A percentile compares a stretch with the other conserved stretches of the same genome.
Evolutionary conservation across 2,888 invertebrate genomes (phyloP).

Genomic region (Serripes groenlandicus): DNA sequence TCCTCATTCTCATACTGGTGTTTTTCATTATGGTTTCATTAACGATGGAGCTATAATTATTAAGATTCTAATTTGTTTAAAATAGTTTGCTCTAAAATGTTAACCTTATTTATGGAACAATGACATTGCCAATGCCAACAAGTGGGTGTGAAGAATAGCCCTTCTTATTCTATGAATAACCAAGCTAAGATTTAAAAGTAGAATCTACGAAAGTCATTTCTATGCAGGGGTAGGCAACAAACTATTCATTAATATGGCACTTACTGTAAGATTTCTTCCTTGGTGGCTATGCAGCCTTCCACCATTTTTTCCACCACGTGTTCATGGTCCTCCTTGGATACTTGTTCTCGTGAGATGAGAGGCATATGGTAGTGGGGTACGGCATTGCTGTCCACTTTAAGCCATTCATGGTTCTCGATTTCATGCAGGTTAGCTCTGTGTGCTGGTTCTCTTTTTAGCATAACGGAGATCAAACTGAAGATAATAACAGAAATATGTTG

Average conservation of each 20-base stretch:
- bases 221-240: no score
- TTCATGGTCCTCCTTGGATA: slow-evolving; percentile 96
- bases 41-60: no score
- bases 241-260: slow-evolving; percentile 18
- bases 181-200: no score
- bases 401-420: slow-evolving; percentile 95
- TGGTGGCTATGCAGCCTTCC: slow-evolving; percentile 96
- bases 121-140: no score
- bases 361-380: slow-evolving; percentile 87
- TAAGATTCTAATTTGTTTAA: no score
- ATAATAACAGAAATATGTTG: not conserved
- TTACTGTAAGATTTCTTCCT: slow-evolving; percentile 96
- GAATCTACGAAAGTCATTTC: no score
- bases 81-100: no score
- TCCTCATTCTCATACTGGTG: no score
- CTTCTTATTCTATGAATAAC: no score
- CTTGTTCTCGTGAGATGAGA: slow-evolving; percentile 94
- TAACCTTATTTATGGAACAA: no score
- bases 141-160: no score
- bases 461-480: slow-evolving; percentile 93
- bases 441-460: slow-evolving; percentile 97
- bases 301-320: slow-evolving; percentile 98
- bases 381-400: slow-evolving; percentile 76
- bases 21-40: no score
- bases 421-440: slow-evolving; percentile 95